Evolutionary conservation across 1,140 invertebrate genomes (phyloP), one percentile per base, ranked within the genome.

Genomic region (Drosophila sp.): DNA sequence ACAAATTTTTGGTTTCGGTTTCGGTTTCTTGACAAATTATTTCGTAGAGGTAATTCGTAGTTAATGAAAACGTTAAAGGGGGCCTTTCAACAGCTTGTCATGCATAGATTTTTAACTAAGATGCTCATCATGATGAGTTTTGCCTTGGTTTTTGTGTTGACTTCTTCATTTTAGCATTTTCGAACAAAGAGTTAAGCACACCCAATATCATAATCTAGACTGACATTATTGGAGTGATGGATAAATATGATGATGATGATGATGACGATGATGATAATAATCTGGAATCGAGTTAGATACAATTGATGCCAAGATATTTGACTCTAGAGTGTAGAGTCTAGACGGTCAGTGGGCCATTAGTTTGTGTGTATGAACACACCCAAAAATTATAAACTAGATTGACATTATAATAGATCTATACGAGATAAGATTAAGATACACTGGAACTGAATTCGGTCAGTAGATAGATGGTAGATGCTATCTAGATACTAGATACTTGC

Each of bases 41-140:
- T 61, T 67, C 8, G 38, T 17, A 56, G 54, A 54, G 60, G 64
- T 67, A 72, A 76, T 76, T 64, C 38, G 40, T 62, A 62, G 66
- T 78, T 82, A 85, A 85, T 85, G 79, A 78, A 81, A 85, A 86
- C 82, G 82, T 87, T 86, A 78, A 80, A 27, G 44, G 68, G 69
- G 78, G 78, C 66, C 66, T 86, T 80, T 87, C 82, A 82, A 67
- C 82, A 73, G 75, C 75, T 87, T 86, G 79, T 83, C 83, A 68
- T 61, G 60, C 32, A 50, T 41, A 32, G 3, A 64, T 56, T 58
- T 50, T 69, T 6, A 8, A 44, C n/a, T 44, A 44, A 17, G 4
- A 41, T 17, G 40, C n/a, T 41, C 1, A 47, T 25, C 2, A 10
- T 50, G 44, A 50, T 50, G 44, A 50, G 32, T 65, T 73, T 81